Evolutionary conservation across 2,888 invertebrate species (phyloP).

Genomic region (Torymus tubicola): DNA sequence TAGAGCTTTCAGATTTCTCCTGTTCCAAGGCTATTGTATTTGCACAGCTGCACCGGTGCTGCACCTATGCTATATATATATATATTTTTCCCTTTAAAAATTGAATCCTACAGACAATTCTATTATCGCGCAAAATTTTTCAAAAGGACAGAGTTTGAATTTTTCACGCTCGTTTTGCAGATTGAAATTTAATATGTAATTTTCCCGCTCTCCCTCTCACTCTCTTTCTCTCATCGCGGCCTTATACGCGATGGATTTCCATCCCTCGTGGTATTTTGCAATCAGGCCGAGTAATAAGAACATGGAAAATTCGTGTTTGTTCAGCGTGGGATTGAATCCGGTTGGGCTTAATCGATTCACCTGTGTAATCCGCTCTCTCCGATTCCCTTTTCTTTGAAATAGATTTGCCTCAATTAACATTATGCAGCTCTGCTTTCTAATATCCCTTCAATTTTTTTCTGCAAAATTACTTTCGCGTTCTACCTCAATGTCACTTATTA

Average conservation of each 20-base stretch:
- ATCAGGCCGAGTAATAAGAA: slow-evolving; percentile 4
- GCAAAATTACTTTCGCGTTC: no score
- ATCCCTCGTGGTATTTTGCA: slow-evolving; percentile 3
- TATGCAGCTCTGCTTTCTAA: no score
- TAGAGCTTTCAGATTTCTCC: no score
- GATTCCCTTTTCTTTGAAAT: background rate
- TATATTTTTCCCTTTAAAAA: no score
- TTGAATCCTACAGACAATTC: no score
- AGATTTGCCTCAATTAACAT: background rate
- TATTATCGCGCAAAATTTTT: no score
- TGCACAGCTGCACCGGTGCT: no score
- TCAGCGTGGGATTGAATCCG: background rate
- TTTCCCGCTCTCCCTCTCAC: background rate
- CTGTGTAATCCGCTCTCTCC: background rate
- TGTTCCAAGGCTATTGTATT: no score
- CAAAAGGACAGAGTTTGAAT: background rate
- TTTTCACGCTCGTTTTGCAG: background rate
- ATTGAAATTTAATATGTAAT: slow-evolving; percentile 23
- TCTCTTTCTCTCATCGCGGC: no score
- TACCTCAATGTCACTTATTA: no score
- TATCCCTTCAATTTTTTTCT: no score
- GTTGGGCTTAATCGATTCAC: background rate
- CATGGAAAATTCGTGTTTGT: slow-evolving; percentile 11
- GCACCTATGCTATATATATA: no score
- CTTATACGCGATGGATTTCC: background rate